phyloP scores from a whole-genome alignment of 2,797 vertebrate genomes.

The Dendrocincla fuliginosa region DNA sequence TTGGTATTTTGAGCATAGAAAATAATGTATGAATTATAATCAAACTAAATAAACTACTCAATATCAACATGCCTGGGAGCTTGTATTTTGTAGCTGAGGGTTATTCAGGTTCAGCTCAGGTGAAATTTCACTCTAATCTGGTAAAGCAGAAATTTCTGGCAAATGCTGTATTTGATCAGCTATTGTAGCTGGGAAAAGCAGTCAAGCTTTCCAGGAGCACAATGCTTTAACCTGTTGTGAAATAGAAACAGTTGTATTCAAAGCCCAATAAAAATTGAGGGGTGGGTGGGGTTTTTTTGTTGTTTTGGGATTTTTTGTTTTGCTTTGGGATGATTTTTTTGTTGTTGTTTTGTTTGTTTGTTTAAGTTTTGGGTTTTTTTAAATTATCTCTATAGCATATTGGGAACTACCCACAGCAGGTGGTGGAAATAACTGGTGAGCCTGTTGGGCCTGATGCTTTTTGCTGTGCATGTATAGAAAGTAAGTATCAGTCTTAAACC shows the following conservation, averaged over 20 bases:
- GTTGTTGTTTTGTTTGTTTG: too few relatives aligned
- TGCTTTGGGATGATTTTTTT: background rate
- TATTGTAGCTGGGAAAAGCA: background rate
- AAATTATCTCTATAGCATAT: background rate
- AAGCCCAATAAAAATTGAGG: background rate
- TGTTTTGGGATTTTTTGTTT: too few relatives aligned
- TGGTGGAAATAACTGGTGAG: background rate
- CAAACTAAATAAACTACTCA: background rate
- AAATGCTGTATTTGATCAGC: background rate
- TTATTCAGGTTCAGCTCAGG: background rate
- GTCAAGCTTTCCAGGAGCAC: background rate
- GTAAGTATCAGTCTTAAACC: background rate
- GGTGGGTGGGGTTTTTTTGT: background rate
- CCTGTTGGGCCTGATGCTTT: background rate
- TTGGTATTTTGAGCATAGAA: background rate
- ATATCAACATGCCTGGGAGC: background rate
- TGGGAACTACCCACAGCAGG: background rate
- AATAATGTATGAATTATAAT: background rate
- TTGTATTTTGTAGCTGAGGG: background rate
- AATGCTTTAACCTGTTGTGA: background rate
- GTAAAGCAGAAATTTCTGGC: background rate
- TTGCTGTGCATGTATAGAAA: background rate
- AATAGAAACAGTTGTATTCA: background rate
- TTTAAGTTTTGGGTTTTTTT: background rate
- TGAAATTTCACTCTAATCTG: background rate